Percentiles rank a stretch among this genome's conserved stretches.
These are phyloP conservation scores for Sebastes paucispinis DNA, from an alignment of 2,797 vertebrate species.

Conservation along the genomic window DNA sequence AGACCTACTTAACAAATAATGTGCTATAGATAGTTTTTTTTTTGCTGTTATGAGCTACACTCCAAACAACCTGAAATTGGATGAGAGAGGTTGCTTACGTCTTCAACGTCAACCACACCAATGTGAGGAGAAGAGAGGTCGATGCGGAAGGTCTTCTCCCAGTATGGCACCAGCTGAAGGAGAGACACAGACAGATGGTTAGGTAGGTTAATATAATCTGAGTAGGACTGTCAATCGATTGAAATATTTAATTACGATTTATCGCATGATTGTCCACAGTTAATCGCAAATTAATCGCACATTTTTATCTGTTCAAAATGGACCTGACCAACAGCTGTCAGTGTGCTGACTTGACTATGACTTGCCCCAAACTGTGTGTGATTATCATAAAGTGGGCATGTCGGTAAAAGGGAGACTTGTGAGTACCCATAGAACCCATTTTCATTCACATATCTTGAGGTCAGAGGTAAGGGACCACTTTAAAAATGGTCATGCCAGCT, in stretches of 20 bases:
- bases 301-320: too few relatives aligned
- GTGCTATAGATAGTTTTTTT: rapidly evolving
- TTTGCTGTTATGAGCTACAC: not conserved
- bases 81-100: conserved; percentile 82
- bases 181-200: not conserved
- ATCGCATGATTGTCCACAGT: too few relatives aligned
- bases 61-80: not conserved
- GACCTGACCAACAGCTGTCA: too few relatives aligned
- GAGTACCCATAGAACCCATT: too few relatives aligned
- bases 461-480: too few relatives aligned
- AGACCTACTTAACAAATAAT: not conserved
- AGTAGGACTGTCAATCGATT: too few relatives aligned
- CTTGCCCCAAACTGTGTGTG: too few relatives aligned
- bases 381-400: too few relatives aligned
- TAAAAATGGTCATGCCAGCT: rapidly evolving
- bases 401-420: too few relatives aligned
- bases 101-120: conserved; percentile 92
- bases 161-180: conserved; percentile 90
- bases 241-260: rapidly evolving
- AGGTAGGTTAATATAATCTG: not conserved
- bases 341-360: too few relatives aligned
- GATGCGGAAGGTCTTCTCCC: conserved; percentile 93
- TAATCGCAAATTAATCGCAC: too few relatives aligned
- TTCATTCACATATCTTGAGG: too few relatives aligned
- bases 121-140: conserved; percentile 91